Conservation (phyloP, 2,113 vertebrate genomes). For the Stegostoma tigrinum region DNA sequence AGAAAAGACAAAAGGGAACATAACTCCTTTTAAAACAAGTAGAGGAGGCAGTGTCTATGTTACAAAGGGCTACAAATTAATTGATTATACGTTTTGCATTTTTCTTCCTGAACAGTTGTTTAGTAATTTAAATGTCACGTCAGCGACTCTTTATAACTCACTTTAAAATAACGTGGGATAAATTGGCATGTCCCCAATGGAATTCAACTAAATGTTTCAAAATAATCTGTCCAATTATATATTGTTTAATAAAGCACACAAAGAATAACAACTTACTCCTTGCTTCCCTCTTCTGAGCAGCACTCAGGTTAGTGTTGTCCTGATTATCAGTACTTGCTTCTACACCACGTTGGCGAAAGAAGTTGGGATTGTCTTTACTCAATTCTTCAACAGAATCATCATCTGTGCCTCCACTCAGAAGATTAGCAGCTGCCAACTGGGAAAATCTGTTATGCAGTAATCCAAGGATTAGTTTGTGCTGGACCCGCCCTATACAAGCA, state of each 20-base stretch:
- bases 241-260: neutral
- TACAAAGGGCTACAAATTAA: neutral
- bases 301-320: slow-evolving; percentile 49
- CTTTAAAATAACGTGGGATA: neutral
- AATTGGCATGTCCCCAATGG: neutral
- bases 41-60: neutral
- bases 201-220: neutral
- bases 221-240: neutral
- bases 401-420: slow-evolving; percentile 53
- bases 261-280: slow-evolving; percentile 54
- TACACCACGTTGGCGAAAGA: slow-evolving; percentile 58
- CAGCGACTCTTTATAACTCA: neutral
- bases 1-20: neutral
- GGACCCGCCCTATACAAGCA: neutral
- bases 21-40: neutral
- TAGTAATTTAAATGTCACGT: neutral
- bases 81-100: neutral
- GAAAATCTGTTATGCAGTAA: slow-evolving; percentile 53
- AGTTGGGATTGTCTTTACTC: slow-evolving; percentile 47
- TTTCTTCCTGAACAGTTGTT: neutral
- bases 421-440: slow-evolving; percentile 57
- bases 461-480: neutral
- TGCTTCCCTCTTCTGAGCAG: slow-evolving; percentile 50
- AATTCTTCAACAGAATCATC: slow-evolving; percentile 55
- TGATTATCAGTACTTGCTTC: slow-evolving; percentile 62